A percentile compares a stretch with the other conserved stretches of the same genome.
Evolutionary conservation across 2,797 vertebrate genomes (phyloP).

Genomic region (Pseudomugil gertrudae): DNA sequence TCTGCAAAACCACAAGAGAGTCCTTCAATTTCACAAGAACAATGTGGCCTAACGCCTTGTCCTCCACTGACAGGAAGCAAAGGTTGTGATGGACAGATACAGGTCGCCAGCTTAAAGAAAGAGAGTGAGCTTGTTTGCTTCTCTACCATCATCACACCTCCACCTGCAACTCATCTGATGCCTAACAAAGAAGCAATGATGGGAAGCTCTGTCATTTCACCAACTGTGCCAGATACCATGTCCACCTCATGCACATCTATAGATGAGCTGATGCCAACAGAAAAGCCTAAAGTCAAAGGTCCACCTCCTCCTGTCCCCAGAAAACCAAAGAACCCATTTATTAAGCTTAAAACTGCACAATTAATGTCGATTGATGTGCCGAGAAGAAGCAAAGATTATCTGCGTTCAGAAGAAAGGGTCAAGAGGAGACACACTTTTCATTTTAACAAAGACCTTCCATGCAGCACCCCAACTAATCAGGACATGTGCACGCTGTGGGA

Average conservation of each 20-base stretch:
- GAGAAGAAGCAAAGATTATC: slow-evolving; percentile 64
- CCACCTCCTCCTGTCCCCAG: slow-evolving; percentile 84
- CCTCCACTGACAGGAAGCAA: slow-evolving; percentile 24
- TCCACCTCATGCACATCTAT: slow-evolving; percentile 1
- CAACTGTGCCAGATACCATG: slow-evolving; percentile 3
- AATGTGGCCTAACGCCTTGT: slow-evolving; percentile 25
- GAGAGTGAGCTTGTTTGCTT: slow-evolving; percentile 66
- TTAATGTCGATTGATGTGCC: slow-evolving; percentile 66
- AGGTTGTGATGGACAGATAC: slow-evolving; percentile 31
- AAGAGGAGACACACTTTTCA: slow-evolving; percentile 78
- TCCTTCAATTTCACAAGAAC: slow-evolving; percentile 38
- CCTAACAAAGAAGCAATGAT: slow-evolving; percentile 39
- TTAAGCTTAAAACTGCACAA: slow-evolving; percentile 71
- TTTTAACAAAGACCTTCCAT: slow-evolving; percentile 57
- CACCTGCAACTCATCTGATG: slow-evolving; percentile 59
- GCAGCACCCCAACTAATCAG: slow-evolving; percentile 51
- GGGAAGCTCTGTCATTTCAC: slow-evolving; percentile 11
- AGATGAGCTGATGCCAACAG: slow-evolving; percentile 33
- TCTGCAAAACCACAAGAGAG: slow-evolving; percentile 31
- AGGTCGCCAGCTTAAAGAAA: slow-evolving; percentile 45
- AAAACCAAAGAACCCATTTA: slow-evolving; percentile 82
- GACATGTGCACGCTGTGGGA: slow-evolving; percentile 77
- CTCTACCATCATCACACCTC: slow-evolving; percentile 63
- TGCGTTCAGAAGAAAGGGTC: slow-evolving; percentile 65
- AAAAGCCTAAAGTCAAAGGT: slow-evolving; percentile 75